Conservation (phyloP, 2,888 invertebrate genomes). For the Zele albiditarsus region DNA sequence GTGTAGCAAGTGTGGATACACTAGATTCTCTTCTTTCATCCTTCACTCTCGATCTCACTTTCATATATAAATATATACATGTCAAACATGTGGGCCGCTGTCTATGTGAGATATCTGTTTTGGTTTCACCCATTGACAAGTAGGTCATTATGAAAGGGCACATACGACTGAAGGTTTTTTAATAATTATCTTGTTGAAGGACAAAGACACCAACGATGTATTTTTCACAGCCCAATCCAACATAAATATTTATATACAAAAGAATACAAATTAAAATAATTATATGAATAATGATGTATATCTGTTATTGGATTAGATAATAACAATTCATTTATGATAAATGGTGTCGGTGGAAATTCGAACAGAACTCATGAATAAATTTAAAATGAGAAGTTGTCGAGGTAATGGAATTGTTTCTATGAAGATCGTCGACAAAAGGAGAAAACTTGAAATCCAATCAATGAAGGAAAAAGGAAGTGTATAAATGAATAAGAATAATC, state of each 20-base stretch:
- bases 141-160: conserved; percentile 38
- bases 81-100: neutral
- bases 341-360: neutral
- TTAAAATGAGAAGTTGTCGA: neutral
- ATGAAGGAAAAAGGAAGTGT: neutral
- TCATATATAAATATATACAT: conserved; percentile 8
- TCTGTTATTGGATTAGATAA: neutral
- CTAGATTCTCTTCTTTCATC: conserved; percentile 7
- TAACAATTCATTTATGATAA: neutral
- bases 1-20: neutral
- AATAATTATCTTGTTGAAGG: conserved; percentile 7
- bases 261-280: no score
- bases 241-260: neutral
- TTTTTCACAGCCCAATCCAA: neutral
- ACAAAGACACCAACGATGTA: conserved; percentile 4
- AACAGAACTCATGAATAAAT: neutral
- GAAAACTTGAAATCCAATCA: neutral
- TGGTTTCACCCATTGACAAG: conserved; percentile 35
- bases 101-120: conserved; percentile 18
- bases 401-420: neutral
- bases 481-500: no score
- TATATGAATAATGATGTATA: neutral
- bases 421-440: neutral
- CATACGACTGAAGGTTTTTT: neutral
- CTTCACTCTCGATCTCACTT: conserved; percentile 10